Conservation (phyloP, 2,888 invertebrate species). For the Clusia tigrina region DNA sequence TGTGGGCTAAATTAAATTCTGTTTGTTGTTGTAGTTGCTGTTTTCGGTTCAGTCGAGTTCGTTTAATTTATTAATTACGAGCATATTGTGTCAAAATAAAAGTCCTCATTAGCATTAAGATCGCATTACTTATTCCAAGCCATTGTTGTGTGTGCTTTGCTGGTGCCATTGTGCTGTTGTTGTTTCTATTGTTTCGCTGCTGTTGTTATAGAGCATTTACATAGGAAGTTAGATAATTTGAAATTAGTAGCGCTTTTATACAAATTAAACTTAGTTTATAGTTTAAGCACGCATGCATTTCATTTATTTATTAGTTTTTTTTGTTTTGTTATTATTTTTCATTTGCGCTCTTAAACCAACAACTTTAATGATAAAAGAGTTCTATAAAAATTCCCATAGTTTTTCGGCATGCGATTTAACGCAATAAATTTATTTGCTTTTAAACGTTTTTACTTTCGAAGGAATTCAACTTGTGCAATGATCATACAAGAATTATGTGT, state of each 20-base stretch:
- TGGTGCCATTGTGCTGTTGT: neutral
- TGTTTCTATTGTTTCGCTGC: neutral
- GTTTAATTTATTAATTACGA: slow-evolving; percentile 53
- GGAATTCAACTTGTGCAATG: no score
- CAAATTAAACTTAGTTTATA: neutral
- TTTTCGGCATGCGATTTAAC: no score
- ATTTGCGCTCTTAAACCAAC: no score
- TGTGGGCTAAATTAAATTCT: slow-evolving; percentile 21
- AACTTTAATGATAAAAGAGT: no score
- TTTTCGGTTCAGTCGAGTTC: no score
- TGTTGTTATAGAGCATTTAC: neutral
- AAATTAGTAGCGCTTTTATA: neutral
- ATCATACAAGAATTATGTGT: no score
- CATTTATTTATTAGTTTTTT: neutral
- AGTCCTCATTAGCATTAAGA: slow-evolving; percentile 55
- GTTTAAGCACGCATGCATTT: slow-evolving; percentile 4
- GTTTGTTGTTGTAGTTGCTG: slow-evolving; percentile 30
- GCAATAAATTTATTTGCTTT: no score
- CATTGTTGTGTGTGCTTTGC: neutral
- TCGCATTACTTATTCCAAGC: slow-evolving; percentile 30
- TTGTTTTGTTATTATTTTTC: neutral
- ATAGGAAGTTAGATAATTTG: neutral
- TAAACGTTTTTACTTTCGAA: no score
- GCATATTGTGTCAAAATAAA: slow-evolving; percentile 53
- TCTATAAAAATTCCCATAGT: no score